Conservation (phyloP, 2,888 invertebrate genomes). For the Drosophila kokeensis region DNA sequence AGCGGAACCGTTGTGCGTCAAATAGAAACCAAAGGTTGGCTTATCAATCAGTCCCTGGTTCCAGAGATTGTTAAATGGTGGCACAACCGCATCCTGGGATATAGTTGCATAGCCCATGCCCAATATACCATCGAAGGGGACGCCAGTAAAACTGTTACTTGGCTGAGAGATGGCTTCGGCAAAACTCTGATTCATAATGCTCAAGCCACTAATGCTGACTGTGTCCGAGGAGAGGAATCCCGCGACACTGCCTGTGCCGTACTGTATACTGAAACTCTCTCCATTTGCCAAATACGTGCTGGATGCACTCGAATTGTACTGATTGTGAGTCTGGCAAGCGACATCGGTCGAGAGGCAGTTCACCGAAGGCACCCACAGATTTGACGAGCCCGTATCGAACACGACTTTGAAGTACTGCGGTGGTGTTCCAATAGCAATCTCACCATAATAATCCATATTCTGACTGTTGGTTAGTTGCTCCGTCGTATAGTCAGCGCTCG, state of each 20-base stretch:
- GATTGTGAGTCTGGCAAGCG: conserved; percentile 97
- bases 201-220: conserved; percentile 89
- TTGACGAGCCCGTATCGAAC: conserved; percentile 97
- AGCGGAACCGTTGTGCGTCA: conserved; percentile 90
- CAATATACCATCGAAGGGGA: conserved; percentile 98
- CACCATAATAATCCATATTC: conserved; percentile 97
- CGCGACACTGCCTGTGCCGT: conserved; percentile 97
- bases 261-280: conserved; percentile 94
- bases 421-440: conserved; percentile 95
- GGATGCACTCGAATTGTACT: conserved; percentile 95
- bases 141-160: conserved; percentile 96
- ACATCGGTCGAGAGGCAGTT: conserved; percentile 95
- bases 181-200: conserved; percentile 93
- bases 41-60: conserved; percentile 89
- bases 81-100: conserved; percentile 94
- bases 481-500: conserved; percentile 31
- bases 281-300: conserved; percentile 93
- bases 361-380: conserved; percentile 99
- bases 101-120: conserved; percentile 95
- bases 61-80: conserved; percentile 96
- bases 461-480: conserved; percentile 91
- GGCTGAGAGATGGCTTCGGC: conserved; percentile 97
- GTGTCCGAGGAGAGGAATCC: conserved; percentile 97
- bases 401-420: conserved; percentile 96
- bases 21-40: conserved; percentile 96